These are phyloP conservation scores for Drosophila rufa DNA, from an alignment of 1,140 invertebrate genomes.

Conservation along the genomic window DNA sequence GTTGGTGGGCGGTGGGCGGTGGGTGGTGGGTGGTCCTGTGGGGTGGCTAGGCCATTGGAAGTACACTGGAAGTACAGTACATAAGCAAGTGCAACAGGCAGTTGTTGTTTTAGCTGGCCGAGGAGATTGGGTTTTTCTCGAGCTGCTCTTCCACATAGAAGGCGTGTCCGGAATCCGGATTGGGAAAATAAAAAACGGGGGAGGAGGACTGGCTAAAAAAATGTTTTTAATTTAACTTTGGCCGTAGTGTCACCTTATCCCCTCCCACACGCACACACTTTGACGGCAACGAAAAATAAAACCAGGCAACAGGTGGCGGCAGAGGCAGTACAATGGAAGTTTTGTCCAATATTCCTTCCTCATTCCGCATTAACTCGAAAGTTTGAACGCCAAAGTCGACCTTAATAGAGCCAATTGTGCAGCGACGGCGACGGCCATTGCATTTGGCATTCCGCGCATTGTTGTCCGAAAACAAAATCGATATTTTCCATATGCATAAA, in stretches of 20 bases:
- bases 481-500: slow-evolving; percentile 71
- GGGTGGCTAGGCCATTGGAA: slow-evolving; percentile 34
- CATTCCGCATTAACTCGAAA: slow-evolving; percentile 7
- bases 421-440: slow-evolving; percentile 2
- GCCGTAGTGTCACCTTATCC: slow-evolving; percentile 31
- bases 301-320: slow-evolving; percentile 61
- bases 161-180: slow-evolving; percentile 47
- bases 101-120: slow-evolving; percentile 60
- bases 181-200: slow-evolving; percentile 12
- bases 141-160: slow-evolving; percentile 37
- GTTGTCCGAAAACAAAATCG: slow-evolving; percentile 64
- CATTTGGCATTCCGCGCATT: slow-evolving; percentile 35
- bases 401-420: slow-evolving; percentile 29
- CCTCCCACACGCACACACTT: too few relatives aligned
- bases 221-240: slow-evolving; percentile 80
- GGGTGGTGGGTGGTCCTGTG: background rate
- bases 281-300: background rate
- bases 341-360: slow-evolving; percentile 15
- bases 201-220: slow-evolving; percentile 32
- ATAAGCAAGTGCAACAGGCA: slow-evolving; percentile 80
- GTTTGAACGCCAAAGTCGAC: slow-evolving; percentile 15
- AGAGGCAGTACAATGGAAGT: slow-evolving; percentile 1
- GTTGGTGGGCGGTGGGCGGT: background rate
- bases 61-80: slow-evolving; percentile 53
- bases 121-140: slow-evolving; percentile 42